A percentile compares a stretch with the other conserved stretches of the same genome.
Conservation (phyloP, 1,140 invertebrate species). For the Drosophila littoralis region DNA sequence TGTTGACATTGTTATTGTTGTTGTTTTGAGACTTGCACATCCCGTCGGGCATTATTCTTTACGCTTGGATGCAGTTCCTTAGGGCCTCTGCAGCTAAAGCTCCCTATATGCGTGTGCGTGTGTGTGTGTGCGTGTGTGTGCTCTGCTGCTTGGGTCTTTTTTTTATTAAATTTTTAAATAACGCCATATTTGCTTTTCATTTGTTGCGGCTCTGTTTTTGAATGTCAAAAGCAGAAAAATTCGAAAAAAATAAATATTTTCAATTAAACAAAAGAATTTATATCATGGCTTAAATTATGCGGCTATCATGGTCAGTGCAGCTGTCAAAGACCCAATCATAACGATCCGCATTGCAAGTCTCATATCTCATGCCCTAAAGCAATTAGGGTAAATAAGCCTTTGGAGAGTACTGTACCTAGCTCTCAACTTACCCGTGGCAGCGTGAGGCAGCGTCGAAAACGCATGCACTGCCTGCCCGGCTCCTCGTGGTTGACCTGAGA, state of each 20-base stretch:
- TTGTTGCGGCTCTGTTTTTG: not conserved
- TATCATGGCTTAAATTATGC: not conserved
- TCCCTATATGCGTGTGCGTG: not conserved
- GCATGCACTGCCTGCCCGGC: conserved; percentile 32
- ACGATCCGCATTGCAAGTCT: conserved; percentile 25
- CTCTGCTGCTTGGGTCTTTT: conserved; percentile 11
- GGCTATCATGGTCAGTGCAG: conserved; percentile 13
- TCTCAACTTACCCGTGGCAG: conserved; percentile 43
- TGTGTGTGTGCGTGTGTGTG: not conserved
- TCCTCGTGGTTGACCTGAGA: not conserved
- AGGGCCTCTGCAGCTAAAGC: not conserved
- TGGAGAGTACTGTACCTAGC: not conserved
- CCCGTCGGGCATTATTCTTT: conserved; percentile 63
- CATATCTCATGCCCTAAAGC: conserved; percentile 38
- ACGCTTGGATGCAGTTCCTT: conserved; percentile 56
- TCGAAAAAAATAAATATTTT: not conserved
- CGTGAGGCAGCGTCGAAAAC: conserved; percentile 51
- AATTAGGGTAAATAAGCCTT: not conserved
- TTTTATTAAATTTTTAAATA: conserved; percentile 56
- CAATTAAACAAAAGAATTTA: not conserved
- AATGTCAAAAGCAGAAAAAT: not conserved
- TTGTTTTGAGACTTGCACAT: conserved; percentile 33
- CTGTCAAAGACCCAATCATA: conserved; percentile 63
- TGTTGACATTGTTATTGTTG: conserved; percentile 20
- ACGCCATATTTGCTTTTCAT: conserved; percentile 7